Percentiles rank a stretch among this genome's conserved stretches.
Conservation (phyloP, 92 coral and sea anemone genomes). For the Epizoanthus fatuus region DNA sequence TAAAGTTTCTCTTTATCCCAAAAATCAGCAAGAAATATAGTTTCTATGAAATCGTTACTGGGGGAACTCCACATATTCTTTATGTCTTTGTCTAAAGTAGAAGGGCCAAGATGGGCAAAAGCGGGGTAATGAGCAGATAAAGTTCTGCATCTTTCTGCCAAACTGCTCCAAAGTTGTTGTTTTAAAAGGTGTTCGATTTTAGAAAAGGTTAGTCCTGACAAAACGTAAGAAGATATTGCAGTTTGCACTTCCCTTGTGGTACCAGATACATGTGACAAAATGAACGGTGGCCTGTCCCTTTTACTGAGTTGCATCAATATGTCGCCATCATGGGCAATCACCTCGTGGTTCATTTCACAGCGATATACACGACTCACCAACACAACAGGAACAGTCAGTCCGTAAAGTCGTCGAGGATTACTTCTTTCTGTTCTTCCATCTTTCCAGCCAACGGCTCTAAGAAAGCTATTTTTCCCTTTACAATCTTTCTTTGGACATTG, state of each 20-base stretch:
- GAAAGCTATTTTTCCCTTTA: conserved; percentile 6
- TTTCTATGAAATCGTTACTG: conserved; percentile 38
- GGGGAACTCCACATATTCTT: conserved; percentile 44
- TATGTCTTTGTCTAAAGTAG: conserved; percentile 30
- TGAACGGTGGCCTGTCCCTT: conserved; percentile 44
- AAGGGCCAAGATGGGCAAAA: conserved; percentile 27
- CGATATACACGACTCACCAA: conserved; percentile 55
- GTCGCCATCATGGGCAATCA: conserved; percentile 53
- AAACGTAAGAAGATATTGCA: conserved; percentile 32
- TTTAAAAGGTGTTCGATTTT: conserved; percentile 21
- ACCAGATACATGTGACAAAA: conserved; percentile 30
- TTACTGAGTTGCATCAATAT: conserved; percentile 26
- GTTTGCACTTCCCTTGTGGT: conserved; percentile 44
- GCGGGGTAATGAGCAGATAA: conserved; percentile 25
- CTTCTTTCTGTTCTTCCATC: conserved; percentile 54
- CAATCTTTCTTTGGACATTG: conserved; percentile 58
- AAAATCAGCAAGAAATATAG: conserved; percentile 47
- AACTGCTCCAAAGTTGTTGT: conserved; percentile 35
- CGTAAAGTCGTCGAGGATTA: conserved; percentile 46
- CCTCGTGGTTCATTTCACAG: conserved; percentile 62
- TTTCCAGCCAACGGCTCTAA: conserved; percentile 67
- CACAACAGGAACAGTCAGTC: conserved; percentile 44
- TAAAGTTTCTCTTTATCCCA: conserved; percentile 57
- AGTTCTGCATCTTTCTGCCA: conserved; percentile 42
- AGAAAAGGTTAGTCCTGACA: conserved; percentile 48